These are phyloP conservation scores for Xestoiulus laeticollis DNA, from an alignment of 2,888 invertebrate species.

Conservation along the genomic window DNA sequence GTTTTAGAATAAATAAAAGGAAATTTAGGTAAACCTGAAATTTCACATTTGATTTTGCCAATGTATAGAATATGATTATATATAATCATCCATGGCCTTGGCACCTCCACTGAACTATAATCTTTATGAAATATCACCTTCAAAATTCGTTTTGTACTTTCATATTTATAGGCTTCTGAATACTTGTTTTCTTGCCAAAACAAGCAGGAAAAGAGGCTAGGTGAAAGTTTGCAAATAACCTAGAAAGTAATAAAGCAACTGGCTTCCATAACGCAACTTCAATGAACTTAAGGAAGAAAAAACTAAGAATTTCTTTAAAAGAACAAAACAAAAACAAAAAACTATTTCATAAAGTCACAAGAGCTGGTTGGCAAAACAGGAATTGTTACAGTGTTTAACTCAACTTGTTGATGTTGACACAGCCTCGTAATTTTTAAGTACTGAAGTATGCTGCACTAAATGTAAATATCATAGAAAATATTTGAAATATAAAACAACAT, in stretches of 20 bases:
- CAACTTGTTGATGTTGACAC: neutral
- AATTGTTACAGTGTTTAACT: neutral
- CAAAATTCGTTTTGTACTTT: neutral
- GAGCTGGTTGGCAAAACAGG: neutral
- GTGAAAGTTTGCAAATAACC: slow-evolving; percentile 27
- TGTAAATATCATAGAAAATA: neutral
- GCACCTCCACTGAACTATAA: neutral
- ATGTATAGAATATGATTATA: neutral
- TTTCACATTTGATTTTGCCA: neutral
- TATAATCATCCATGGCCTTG: neutral
- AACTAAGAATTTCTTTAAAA: neutral
- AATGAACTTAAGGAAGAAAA: neutral
- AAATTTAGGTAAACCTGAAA: neutral
- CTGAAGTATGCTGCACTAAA: neutral
- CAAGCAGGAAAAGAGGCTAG: neutral
- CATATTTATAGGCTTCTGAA: neutral
- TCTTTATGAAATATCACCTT: neutral
- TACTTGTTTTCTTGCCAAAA: neutral
- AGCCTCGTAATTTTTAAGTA: neutral
- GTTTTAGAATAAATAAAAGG: too few species aligned
- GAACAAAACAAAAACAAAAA: too few species aligned
- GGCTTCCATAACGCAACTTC: neutral
- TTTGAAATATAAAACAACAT: neutral
- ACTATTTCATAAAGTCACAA: neutral
- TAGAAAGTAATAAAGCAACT: slow-evolving; percentile 3